Evolutionary conservation across 1,140 invertebrate genomes (phyloP).

Genomic region (Liolophura sinensis): DNA sequence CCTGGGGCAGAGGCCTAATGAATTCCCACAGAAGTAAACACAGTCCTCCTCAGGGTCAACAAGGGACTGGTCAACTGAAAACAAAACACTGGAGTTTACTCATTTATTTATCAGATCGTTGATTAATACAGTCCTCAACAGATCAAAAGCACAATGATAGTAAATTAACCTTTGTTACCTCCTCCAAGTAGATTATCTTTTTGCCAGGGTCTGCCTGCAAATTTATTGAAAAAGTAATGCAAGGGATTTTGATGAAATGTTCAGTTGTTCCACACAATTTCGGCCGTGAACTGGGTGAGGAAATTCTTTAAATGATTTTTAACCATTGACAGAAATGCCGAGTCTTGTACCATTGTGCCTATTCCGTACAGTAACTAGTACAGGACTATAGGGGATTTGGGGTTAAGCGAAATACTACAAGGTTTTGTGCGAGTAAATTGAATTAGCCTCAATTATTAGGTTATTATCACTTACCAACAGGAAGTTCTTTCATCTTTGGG

Average conservation of each 20-base stretch:
- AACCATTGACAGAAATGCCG: background rate
- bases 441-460: background rate
- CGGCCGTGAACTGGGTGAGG: too few relatives aligned
- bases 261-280: too few relatives aligned
- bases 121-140: too few relatives aligned
- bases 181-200: background rate
- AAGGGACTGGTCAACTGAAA: conserved; percentile 52
- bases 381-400: background rate
- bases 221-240: background rate
- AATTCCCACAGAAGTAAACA: conserved; percentile 66
- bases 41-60: conserved; percentile 60
- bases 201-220: background rate
- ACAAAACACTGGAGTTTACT: conserved; percentile 18
- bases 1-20: conserved; percentile 63
- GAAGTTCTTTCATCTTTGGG: conserved; percentile 58
- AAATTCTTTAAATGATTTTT: background rate
- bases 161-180: too few relatives aligned
- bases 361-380: too few relatives aligned
- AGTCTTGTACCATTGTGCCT: background rate
- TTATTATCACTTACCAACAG: conserved; percentile 45
- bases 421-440: background rate
- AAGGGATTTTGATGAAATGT: too few relatives aligned
- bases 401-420: background rate
- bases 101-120: too few relatives aligned
- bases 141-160: too few relatives aligned